Percentiles rank a stretch among this genome's conserved stretches.
Conservation (phyloP, 2,888 invertebrate species). For the Oligia fasciuncula region DNA sequence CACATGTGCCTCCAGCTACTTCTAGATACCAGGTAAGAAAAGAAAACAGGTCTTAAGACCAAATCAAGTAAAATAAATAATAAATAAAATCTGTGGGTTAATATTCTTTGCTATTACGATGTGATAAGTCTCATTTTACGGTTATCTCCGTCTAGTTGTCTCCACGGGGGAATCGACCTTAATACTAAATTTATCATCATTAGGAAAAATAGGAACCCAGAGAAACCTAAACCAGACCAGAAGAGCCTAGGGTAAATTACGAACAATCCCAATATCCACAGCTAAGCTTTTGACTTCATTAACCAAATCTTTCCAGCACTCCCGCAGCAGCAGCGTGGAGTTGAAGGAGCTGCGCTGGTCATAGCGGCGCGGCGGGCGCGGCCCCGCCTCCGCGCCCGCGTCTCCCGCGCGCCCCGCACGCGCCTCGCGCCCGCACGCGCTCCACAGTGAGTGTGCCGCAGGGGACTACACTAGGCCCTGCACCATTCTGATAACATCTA, state of each 20-base stretch:
- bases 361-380: conserved; percentile 85
- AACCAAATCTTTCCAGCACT: conserved; percentile 28
- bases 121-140: too few species aligned
- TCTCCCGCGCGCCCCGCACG: conserved; percentile 77
- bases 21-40: conserved; percentile 80
- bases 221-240: too few species aligned
- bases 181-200: too few species aligned
- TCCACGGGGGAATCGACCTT: too few species aligned
- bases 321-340: conserved; percentile 79
- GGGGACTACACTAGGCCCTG: neutral
- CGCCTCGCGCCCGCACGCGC: conserved; percentile 56
- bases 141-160: too few species aligned
- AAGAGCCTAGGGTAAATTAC: too few species aligned
- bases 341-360: conserved; percentile 86
- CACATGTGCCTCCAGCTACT: conserved; percentile 93
- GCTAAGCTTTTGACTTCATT: too few species aligned
- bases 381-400: conserved; percentile 83
- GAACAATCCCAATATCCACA: too few species aligned
- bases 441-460: conserved; percentile 69
- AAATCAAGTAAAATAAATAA: too few species aligned
- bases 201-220: too few species aligned
- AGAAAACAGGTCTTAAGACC: neutral
- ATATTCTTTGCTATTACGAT: too few species aligned
- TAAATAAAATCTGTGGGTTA: too few species aligned
- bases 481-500: neutral